Conservation (phyloP, 1,140 invertebrate genomes). For the Drosophila tropicalis region DNA sequence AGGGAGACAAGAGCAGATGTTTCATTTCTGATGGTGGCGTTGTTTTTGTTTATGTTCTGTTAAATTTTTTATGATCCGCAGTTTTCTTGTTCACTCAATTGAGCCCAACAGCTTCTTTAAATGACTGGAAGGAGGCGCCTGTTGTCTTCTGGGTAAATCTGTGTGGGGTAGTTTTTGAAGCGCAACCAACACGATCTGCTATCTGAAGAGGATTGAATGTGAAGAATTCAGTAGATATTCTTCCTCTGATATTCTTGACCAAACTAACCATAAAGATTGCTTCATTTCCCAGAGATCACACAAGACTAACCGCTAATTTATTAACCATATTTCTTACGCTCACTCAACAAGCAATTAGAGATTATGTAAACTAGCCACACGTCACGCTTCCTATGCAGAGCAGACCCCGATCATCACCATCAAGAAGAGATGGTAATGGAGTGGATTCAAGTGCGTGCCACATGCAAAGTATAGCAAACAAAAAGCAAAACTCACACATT, state of each 20-base stretch:
- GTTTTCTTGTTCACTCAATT: slow-evolving; percentile 36
- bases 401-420: not conserved
- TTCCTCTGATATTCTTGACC: not conserved
- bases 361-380: slow-evolving; percentile 55
- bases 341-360: slow-evolving; percentile 58
- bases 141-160: slow-evolving; percentile 48
- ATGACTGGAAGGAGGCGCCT: not conserved
- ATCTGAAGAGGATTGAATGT: not conserved
- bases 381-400: slow-evolving; percentile 45
- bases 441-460: slow-evolving; percentile 59
- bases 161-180: slow-evolving; percentile 52
- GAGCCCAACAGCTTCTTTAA: slow-evolving; percentile 28
- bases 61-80: slow-evolving; percentile 52
- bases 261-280: not conserved
- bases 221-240: not conserved
- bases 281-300: slow-evolving; percentile 16
- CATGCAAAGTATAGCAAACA: slow-evolving; percentile 60
- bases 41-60: slow-evolving; percentile 53
- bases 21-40: slow-evolving; percentile 12
- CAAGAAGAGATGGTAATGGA: slow-evolving; percentile 16
- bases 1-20: slow-evolving; percentile 33
- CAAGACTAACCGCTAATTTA: slow-evolving; percentile 47
- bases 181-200: not conserved
- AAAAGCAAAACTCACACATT: not conserved
- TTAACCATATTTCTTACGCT: slow-evolving; percentile 59